Evolutionary conservation across 2,888 invertebrate species (phyloP).

Genomic region (Brachypterus glaber): DNA sequence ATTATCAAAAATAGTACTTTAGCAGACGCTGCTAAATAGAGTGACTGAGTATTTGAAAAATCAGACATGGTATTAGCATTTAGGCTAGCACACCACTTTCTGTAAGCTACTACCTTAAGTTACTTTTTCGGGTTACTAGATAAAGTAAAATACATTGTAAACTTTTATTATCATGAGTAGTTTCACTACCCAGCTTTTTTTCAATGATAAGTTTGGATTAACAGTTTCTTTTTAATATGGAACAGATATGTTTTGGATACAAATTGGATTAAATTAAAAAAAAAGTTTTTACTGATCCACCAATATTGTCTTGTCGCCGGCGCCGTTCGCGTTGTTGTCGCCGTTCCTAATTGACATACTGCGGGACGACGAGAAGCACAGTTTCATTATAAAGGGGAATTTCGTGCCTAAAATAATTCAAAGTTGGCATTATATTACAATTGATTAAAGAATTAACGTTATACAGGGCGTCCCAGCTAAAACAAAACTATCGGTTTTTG

Average conservation of each 20-base stretch:
- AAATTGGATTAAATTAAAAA: slow-evolving; percentile 12
- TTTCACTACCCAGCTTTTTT: too few species aligned
- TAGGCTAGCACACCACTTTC: too few species aligned
- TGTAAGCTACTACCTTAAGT: too few species aligned
- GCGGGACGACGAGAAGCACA: slow-evolving; percentile 88
- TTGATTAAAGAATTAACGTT: background rate
- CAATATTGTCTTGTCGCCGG: slow-evolving; percentile 22
- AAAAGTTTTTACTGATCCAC: slow-evolving; percentile 26
- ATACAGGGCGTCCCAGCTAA: too few species aligned
- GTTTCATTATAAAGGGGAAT: slow-evolving; percentile 97
- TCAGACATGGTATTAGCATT: too few species aligned
- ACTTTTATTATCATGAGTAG: too few species aligned
- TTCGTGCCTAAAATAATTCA: slow-evolving; percentile 89
- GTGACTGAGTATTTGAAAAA: too few species aligned
- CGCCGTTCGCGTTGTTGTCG: slow-evolving; percentile 34
- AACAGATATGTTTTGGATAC: slow-evolving; percentile 32
- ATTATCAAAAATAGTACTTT: too few species aligned
- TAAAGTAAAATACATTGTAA: too few species aligned
- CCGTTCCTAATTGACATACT: slow-evolving; percentile 47
- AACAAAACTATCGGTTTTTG: slow-evolving; percentile 5
- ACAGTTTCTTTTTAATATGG: slow-evolving; percentile 25
- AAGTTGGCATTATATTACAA: slow-evolving; percentile 5
- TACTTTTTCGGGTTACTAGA: too few species aligned
- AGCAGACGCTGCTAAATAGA: too few species aligned
- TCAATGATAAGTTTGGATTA: too few species aligned